phyloP scores from a whole-genome alignment of 2,797 vertebrate genomes.

The Microctenopoma steveboyesi region DNA sequence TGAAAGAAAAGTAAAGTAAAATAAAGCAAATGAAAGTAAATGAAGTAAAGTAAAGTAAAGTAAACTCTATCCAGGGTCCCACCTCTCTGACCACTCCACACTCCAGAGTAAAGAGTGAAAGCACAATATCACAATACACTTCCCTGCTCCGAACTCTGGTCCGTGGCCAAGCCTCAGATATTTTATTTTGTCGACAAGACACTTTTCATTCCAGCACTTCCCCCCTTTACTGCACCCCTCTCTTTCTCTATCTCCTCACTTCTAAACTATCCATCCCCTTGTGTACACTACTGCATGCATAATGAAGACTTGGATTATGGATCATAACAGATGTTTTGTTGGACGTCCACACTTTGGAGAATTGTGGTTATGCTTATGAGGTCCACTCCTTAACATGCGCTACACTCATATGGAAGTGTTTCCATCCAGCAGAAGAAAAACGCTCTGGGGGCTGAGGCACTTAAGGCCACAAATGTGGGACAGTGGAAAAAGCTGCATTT shows the following conservation, averaged over 20 bases:
- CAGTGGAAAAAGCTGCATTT: constrained; percentile 48
- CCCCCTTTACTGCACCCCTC: constrained; percentile 51
- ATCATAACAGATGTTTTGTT: constrained; percentile 75
- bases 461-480: constrained; percentile 62
- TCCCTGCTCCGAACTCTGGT: constrained; percentile 62
- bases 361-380: constrained; percentile 46
- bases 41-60: too few relatives aligned
- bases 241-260: constrained; percentile 59
- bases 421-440: constrained; percentile 53
- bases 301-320: constrained; percentile 55
- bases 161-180: constrained; percentile 75
- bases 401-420: constrained; percentile 76
- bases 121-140: constrained; percentile 73
- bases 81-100: constrained; percentile 40
- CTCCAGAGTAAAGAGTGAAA: constrained; percentile 45
- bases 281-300: constrained; percentile 57
- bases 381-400: constrained; percentile 53
- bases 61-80: constrained; percentile 26
- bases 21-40: too few relatives aligned
- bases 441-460: constrained; percentile 51
- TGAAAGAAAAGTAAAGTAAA: too few relatives aligned
- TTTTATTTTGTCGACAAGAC: constrained; percentile 77
- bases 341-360: constrained; percentile 46
- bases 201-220: constrained; percentile 73
- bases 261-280: constrained; percentile 71